phyloP scores from a whole-genome alignment of 2,888 invertebrate genomes.

The Machimus rusticus region DNA sequence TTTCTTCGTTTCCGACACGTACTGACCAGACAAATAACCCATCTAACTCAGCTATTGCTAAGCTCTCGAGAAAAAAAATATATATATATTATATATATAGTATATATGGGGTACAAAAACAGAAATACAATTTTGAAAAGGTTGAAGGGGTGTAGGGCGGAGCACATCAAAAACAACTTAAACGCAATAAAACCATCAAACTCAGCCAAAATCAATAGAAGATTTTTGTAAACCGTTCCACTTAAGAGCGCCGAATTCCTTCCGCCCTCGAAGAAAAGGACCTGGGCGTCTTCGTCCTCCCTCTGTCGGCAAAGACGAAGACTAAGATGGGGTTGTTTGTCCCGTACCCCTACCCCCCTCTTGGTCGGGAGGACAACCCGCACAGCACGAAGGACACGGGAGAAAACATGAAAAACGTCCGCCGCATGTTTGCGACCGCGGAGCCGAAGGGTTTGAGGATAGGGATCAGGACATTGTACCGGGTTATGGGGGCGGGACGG shows the following conservation, averaged over 20 bases:
- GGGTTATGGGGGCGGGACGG: neutral
- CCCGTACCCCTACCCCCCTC: no score
- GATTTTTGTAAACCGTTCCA: neutral
- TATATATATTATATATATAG: neutral
- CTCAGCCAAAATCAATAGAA: neutral
- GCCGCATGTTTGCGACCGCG: neutral
- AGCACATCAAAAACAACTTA: neutral
- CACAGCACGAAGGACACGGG: neutral
- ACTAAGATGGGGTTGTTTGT: neutral
- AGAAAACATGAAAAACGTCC: constrained; percentile 4
- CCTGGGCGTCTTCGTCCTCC: neutral
- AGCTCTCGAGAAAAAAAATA: neutral
- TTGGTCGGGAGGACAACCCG: neutral
- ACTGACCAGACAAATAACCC: neutral
- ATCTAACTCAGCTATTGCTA: neutral
- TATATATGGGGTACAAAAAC: neutral
- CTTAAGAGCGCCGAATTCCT: neutral
- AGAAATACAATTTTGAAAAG: neutral
- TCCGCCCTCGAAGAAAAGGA: neutral
- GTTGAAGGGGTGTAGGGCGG: neutral
- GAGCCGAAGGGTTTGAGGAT: neutral
- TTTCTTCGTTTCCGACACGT: neutral
- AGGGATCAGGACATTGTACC: neutral
- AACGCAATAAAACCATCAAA: neutral
- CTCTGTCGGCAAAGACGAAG: neutral